phyloP scores from a whole-genome alignment of 1,140 invertebrate species.

The Zophobas atratus region DNA sequence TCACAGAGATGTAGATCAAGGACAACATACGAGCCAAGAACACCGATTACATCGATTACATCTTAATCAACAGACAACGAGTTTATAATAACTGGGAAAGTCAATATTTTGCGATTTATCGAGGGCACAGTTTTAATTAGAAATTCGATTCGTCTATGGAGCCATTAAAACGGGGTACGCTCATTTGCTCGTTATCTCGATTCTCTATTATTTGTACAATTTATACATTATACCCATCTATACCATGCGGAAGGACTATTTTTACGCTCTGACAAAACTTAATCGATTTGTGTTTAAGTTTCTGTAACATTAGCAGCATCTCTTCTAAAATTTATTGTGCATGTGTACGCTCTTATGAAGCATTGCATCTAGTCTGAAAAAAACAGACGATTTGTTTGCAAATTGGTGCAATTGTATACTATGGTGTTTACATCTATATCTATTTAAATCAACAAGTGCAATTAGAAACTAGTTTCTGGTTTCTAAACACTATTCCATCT shows the following conservation, averaged over 20 bases:
- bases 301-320: too few species aligned
- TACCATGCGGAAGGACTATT: not conserved
- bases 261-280: too few species aligned
- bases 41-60: constrained; percentile 44
- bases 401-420: too few species aligned
- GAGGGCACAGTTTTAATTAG: constrained; percentile 39
- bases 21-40: constrained; percentile 47
- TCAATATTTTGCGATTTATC: constrained; percentile 41
- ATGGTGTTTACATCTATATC: too few species aligned
- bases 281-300: too few species aligned
- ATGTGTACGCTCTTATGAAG: too few species aligned
- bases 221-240: constrained; percentile 3
- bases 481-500: too few species aligned
- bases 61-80: constrained; percentile 41
- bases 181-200: constrained; percentile 32
- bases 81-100: constrained; percentile 37
- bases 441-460: too few species aligned
- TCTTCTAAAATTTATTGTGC: too few species aligned
- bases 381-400: too few species aligned
- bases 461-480: too few species aligned
- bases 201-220: constrained; percentile 32
- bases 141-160: constrained; percentile 36
- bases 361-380: too few species aligned
- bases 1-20: constrained; percentile 49
- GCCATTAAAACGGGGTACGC: constrained; percentile 22